Evolutionary conservation across 1,140 invertebrate species (phyloP).

Genomic region (Euura saliciscinereae): DNA sequence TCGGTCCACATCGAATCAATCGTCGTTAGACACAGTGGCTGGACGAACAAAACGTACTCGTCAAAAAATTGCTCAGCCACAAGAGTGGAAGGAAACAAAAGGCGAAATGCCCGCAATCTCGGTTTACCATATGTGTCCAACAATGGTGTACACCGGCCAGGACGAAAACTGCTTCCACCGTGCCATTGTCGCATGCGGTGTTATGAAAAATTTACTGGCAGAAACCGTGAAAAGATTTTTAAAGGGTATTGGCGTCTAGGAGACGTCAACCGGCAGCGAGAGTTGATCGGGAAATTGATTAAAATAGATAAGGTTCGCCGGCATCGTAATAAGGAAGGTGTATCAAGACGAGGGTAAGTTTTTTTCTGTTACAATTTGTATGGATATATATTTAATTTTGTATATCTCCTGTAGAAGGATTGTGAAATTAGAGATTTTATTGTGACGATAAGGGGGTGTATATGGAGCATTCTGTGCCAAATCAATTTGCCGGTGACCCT

Average conservation of each 20-base stretch:
- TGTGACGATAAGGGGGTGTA: no score
- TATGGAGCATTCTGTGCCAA: no score
- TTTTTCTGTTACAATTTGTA: not conserved
- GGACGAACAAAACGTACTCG: slow-evolving; percentile 9
- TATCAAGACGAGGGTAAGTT: slow-evolving; percentile 17
- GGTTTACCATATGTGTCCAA: slow-evolving; percentile 13
- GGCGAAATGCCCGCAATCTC: slow-evolving; percentile 16
- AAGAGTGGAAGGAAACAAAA: slow-evolving; percentile 19
- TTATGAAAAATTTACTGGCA: slow-evolving; percentile 15
- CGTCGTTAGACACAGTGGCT: no score
- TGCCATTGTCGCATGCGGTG: slow-evolving; percentile 19
- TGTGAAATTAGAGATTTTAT: not conserved
- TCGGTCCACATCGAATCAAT: no score
- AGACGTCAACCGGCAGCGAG: slow-evolving; percentile 20
- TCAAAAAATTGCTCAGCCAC: slow-evolving; percentile 13
- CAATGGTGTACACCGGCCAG: slow-evolving; percentile 14
- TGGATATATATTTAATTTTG: not conserved
- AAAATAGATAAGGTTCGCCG: slow-evolving; percentile 11
- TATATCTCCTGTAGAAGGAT: slow-evolving; percentile 8
- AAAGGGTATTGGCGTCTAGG: slow-evolving; percentile 20
- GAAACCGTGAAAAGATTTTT: slow-evolving; percentile 18
- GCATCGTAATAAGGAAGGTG: not conserved
- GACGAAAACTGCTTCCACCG: slow-evolving; percentile 15
- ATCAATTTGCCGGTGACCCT: no score
- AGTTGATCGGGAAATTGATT: slow-evolving; percentile 17